Percentiles rank a stretch among this genome's conserved stretches.
Evolutionary conservation across 1,140 invertebrate genomes (phyloP).

Genomic region (Agrilus planipennis): DNA sequence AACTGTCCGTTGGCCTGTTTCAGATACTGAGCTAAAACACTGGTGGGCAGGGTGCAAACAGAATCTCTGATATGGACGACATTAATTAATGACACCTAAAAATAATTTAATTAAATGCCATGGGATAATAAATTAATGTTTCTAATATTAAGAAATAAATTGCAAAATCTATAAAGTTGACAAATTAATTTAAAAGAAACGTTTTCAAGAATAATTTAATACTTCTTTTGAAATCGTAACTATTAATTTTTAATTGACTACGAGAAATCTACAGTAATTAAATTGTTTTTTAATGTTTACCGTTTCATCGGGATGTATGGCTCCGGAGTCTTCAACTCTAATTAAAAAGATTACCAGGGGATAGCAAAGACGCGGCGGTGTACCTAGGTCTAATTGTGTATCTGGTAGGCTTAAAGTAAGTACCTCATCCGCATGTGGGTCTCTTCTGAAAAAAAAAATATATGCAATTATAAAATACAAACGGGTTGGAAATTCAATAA

Average conservation of each 20-base stretch:
- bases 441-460: slow-evolving; percentile 38
- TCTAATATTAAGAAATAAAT: too few relatives aligned
- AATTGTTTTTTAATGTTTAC: slow-evolving; percentile 35
- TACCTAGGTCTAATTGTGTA: slow-evolving; percentile 51
- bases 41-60: slow-evolving; percentile 62
- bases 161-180: too few relatives aligned
- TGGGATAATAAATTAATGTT: not conserved
- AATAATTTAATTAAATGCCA: slow-evolving; percentile 10
- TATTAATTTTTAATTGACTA: too few relatives aligned
- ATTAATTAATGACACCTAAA: slow-evolving; percentile 62
- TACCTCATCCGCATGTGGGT: slow-evolving; percentile 51
- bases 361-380: slow-evolving; percentile 58
- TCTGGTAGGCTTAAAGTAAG: slow-evolving; percentile 48
- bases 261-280: not conserved
- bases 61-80: slow-evolving; percentile 70
- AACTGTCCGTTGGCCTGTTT: slow-evolving; percentile 72
- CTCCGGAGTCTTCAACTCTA: slow-evolving; percentile 46
- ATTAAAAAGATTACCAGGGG: slow-evolving; percentile 62
- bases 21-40: slow-evolving; percentile 65
- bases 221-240: too few relatives aligned
- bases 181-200: too few relatives aligned
- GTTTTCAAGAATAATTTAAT: too few relatives aligned
- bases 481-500: too few relatives aligned
- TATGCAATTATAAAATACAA: too few relatives aligned
- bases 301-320: slow-evolving; percentile 60